A percentile compares a stretch with the other conserved stretches of the same genome.
phyloP scores from a whole-genome alignment of 2,888 invertebrate genomes.

The Platerodrilus igneus region DNA sequence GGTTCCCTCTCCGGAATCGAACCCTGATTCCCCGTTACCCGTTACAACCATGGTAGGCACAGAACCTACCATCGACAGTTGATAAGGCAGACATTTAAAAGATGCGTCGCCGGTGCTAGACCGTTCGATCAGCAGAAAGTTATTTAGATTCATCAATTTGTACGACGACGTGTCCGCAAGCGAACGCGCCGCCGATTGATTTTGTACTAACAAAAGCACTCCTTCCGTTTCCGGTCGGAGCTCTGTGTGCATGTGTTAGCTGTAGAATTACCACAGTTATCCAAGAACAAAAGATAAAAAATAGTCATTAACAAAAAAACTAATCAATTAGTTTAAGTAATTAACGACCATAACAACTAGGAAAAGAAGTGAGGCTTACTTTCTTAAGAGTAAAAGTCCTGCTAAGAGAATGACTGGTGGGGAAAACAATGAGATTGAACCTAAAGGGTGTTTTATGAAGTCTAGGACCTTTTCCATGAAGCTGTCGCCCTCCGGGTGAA shows the following conservation, averaged over 20 bases:
- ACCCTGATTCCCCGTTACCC: slow-evolving; percentile 71
- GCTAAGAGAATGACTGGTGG: too few relatives aligned
- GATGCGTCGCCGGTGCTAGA: slow-evolving; percentile 55
- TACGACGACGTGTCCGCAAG: slow-evolving; percentile 42
- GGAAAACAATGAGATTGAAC: too few relatives aligned
- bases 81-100: slow-evolving; percentile 66
- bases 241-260: slow-evolving; percentile 60
- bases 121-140: slow-evolving; percentile 47
- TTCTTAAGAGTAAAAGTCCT: too few relatives aligned
- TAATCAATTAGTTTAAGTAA: too few relatives aligned
- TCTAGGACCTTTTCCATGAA: too few relatives aligned
- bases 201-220: slow-evolving; percentile 52
- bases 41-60: slow-evolving; percentile 64
- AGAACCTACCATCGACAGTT: slow-evolving; percentile 63
- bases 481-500: too few relatives aligned
- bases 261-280: slow-evolving; percentile 57
- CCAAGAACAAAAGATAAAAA: too few relatives aligned
- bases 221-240: slow-evolving; percentile 49
- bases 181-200: slow-evolving; percentile 48
- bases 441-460: too few relatives aligned
- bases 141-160: slow-evolving; percentile 50
- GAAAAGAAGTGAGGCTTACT: too few relatives aligned
- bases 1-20: slow-evolving; percentile 69
- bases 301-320: too few relatives aligned
- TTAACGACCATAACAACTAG: too few relatives aligned